These are phyloP conservation scores for Paradoxurus hermaphroditus DNA, from an alignment of 2,113 vertebrate species.

Conservation along the genomic window DNA sequence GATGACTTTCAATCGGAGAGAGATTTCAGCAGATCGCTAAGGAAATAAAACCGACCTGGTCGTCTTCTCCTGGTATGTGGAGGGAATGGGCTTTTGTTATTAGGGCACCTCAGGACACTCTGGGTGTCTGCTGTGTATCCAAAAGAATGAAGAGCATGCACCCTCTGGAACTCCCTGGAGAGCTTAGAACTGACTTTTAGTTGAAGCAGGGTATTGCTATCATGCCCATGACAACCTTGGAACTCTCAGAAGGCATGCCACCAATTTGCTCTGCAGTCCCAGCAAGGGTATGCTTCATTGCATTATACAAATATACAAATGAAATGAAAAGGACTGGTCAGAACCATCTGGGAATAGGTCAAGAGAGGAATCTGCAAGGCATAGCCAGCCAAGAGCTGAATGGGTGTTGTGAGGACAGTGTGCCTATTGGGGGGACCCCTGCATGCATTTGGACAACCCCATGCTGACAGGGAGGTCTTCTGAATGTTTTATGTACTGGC, in stretches of 20 bases:
- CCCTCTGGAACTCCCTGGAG: neutral
- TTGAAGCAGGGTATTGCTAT: conserved; percentile 44
- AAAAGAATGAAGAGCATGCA: conserved; percentile 55
- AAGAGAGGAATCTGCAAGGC: conserved; percentile 42
- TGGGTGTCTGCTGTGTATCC: neutral
- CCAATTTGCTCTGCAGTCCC: conserved; percentile 37
- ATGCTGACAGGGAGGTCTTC: conserved; percentile 24
- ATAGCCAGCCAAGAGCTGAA: conserved; percentile 32
- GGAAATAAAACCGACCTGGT: conserved; percentile 52
- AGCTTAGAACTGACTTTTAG: conserved; percentile 38
- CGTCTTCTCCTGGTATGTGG: neutral
- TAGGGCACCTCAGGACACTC: conserved; percentile 68
- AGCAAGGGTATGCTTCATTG: conserved; percentile 57
- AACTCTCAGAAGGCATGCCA: conserved; percentile 59
- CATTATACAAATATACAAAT: conserved; percentile 61
- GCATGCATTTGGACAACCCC: conserved; percentile 7
- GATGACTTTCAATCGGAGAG: conserved; percentile 64
- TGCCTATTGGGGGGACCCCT: neutral
- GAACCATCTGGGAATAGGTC: conserved; percentile 53
- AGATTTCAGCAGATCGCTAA: conserved; percentile 36
- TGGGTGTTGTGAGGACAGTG: conserved; percentile 38
- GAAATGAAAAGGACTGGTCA: conserved; percentile 51
- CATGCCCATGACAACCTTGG: conserved; percentile 47
- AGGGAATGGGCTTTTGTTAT: conserved; percentile 39
- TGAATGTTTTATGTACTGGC: conserved; percentile 21